A percentile compares a stretch with the other conserved stretches of the same genome.
phyloP scores from a whole-genome alignment of 1,140 invertebrate species.

The Argopecten irradians region DNA sequence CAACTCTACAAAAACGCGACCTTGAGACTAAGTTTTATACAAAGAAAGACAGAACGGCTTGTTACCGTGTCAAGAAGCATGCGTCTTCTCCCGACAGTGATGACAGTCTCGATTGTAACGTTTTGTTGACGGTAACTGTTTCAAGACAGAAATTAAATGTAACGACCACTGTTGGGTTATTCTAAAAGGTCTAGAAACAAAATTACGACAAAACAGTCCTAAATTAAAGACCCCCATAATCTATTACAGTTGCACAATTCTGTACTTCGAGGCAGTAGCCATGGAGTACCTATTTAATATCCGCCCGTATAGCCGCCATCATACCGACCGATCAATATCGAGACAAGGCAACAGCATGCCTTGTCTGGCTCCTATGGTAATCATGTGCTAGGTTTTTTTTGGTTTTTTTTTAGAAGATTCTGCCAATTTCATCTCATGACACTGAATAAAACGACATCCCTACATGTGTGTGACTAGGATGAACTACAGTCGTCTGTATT shows the following conservation, averaged over 20 bases:
- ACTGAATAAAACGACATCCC: not conserved
- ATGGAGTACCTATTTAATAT: not conserved
- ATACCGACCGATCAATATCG: not conserved
- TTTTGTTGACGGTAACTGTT: not conserved
- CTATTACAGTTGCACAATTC: not conserved
- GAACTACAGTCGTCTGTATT: not conserved
- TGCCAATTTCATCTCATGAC: not conserved
- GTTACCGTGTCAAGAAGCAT: not conserved
- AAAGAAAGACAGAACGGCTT: not conserved
- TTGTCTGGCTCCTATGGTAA: not conserved
- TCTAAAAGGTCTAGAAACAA: not conserved
- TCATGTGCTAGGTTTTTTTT: not conserved
- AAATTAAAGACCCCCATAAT: not conserved
- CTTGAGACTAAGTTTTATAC: not conserved
- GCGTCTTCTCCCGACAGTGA: not conserved
- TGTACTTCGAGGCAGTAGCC: not conserved
- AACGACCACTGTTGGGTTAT: not conserved
- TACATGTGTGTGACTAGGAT: not conserved
- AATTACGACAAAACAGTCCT: not conserved
- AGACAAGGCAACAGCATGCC: not conserved
- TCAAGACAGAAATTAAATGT: not conserved
- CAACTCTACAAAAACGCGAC: not conserved
- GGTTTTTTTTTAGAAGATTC: slow-evolving; percentile 1
- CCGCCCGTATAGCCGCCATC: not conserved
- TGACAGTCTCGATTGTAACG: slow-evolving; percentile 2